Percentiles rank a stretch among this genome's conserved stretches.
These are phyloP conservation scores for Hypercompe scribonia DNA, from an alignment of 2,888 invertebrate genomes.

Conservation along the genomic window DNA sequence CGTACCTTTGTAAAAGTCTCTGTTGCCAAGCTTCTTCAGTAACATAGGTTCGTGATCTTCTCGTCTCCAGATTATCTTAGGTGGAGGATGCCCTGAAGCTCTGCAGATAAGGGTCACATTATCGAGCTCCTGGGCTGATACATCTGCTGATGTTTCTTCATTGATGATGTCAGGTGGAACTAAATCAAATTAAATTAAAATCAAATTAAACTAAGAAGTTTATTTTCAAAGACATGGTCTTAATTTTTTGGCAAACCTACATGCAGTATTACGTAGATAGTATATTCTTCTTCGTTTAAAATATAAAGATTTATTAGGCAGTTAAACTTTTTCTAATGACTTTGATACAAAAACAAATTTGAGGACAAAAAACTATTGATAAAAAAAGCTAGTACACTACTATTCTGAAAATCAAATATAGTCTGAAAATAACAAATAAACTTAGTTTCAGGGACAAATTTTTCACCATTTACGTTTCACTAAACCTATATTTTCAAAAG, in stretches of 20 bases:
- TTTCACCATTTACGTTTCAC: background rate
- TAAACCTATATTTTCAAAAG: conserved; percentile 12
- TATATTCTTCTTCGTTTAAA: no score
- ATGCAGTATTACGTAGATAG: no score
- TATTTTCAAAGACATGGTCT: no score
- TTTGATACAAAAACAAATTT: background rate
- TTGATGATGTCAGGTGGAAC: conserved; percentile 93
- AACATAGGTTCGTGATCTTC: conserved; percentile 90
- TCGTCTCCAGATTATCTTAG: conserved; percentile 93
- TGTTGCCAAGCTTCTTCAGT: conserved; percentile 80
- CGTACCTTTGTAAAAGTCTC: conserved; percentile 79
- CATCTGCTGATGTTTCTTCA: conserved; percentile 91
- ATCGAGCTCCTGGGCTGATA: conserved; percentile 92
- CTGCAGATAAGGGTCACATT: conserved; percentile 93
- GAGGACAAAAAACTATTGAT: background rate
- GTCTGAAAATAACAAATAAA: background rate
- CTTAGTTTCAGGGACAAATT: background rate
- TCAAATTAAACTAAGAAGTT: no score
- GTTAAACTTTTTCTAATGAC: background rate
- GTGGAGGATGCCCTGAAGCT: conserved; percentile 93
- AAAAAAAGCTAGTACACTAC: background rate
- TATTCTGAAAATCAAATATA: background rate
- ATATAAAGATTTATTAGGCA: no score
- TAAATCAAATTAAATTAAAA: conserved; percentile 58
- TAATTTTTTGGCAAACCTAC: no score